These are phyloP conservation scores for Rotaria magnacalcarata DNA, from an alignment of 2,888 invertebrate species.

Conservation along the genomic window DNA sequence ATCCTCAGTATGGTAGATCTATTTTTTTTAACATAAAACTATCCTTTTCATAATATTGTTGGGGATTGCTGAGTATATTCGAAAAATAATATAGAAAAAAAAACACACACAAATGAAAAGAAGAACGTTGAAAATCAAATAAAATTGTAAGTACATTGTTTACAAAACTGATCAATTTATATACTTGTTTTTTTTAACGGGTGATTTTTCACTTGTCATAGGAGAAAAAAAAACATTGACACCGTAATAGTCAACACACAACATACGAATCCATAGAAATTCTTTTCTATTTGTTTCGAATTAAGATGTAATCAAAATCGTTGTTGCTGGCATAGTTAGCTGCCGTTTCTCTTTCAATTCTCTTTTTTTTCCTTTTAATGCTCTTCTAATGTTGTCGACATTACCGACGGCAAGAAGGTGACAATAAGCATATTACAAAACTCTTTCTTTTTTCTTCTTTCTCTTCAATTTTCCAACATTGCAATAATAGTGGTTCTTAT, in stretches of 20 bases:
- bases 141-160: not conserved
- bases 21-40: not conserved
- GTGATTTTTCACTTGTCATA: not conserved
- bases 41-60: not conserved
- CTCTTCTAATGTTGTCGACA: not conserved
- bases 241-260: too few species aligned
- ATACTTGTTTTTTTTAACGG: not conserved
- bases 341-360: not conserved
- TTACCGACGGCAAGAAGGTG: not conserved
- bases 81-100: too few species aligned
- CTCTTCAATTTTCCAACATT: not conserved
- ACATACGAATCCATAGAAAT: not conserved
- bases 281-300: not conserved
- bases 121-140: not conserved
- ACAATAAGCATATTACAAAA: not conserved
- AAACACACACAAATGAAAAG: too few species aligned
- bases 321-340: not conserved
- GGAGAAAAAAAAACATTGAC: not conserved
- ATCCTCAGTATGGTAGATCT: not conserved
- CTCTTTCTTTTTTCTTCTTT: not conserved
- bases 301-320: constrained; percentile 3
- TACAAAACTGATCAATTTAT: too few species aligned
- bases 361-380: not conserved
- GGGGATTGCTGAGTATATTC: too few species aligned
- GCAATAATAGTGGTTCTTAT: not conserved